A percentile compares a stretch with the other conserved stretches of the same genome.
phyloP scores from a whole-genome alignment of 1,140 invertebrate genomes.

The Drosophila lini region DNA sequence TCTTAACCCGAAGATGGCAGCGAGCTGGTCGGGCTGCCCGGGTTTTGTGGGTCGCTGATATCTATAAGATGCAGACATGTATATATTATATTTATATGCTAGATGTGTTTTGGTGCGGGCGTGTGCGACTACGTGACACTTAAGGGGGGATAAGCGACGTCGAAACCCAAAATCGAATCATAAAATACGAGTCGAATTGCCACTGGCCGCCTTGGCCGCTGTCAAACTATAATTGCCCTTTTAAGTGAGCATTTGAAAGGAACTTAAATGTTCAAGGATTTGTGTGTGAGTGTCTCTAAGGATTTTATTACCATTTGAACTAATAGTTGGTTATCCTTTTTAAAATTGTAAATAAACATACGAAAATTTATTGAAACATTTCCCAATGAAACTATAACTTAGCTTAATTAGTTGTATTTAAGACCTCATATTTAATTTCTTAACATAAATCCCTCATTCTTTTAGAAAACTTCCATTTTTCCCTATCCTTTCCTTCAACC shows the following conservation, averaged over 20 bases:
- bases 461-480: background rate
- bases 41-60: slow-evolving; percentile 43
- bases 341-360: background rate
- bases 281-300: background rate
- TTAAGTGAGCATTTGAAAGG: slow-evolving; percentile 59
- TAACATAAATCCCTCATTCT: background rate
- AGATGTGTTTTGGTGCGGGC: slow-evolving; percentile 22
- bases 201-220: slow-evolving; percentile 39
- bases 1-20: slow-evolving; percentile 58
- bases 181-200: slow-evolving; percentile 69
- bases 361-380: background rate
- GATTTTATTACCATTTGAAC: background rate
- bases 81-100: slow-evolving; percentile 54
- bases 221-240: slow-evolving; percentile 68
- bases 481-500: background rate
- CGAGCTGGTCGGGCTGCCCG: slow-evolving; percentile 1
- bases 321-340: too few relatives aligned
- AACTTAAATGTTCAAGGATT: slow-evolving; percentile 1
- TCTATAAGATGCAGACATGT: slow-evolving; percentile 72
- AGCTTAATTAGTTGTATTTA: background rate
- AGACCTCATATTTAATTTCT: background rate
- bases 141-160: slow-evolving; percentile 70
- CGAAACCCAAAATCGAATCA: slow-evolving; percentile 76
- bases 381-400: too few relatives aligned
- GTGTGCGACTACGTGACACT: slow-evolving; percentile 68